phyloP scores from a whole-genome alignment of 1,140 invertebrate genomes.

The Atta cephalotes region DNA sequence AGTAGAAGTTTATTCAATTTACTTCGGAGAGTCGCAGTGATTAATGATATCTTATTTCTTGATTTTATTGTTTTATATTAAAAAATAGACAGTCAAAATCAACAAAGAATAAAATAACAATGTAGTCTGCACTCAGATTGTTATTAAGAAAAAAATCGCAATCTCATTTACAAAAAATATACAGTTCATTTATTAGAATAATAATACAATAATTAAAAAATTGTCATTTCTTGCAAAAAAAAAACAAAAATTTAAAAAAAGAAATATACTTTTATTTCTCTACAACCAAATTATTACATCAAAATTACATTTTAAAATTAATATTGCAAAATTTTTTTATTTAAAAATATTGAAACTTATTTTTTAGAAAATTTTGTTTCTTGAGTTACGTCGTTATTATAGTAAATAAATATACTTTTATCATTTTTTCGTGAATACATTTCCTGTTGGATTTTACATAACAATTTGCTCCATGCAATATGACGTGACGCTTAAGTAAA shows the following conservation, averaged over 20 bases:
- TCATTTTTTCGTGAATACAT: not conserved
- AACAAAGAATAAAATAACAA: not conserved
- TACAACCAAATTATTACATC: too few species aligned
- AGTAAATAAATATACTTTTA: not conserved
- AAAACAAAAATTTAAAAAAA: too few species aligned
- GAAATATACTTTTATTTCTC: too few species aligned
- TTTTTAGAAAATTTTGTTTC: too few species aligned
- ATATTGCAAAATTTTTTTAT: too few species aligned
- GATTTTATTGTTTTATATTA: not conserved
- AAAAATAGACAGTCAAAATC: not conserved
- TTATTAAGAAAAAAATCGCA: not conserved
- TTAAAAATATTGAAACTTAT: too few species aligned
- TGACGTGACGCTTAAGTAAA: conserved; percentile 12
- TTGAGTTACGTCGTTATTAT: too few species aligned
- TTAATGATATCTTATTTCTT: not conserved
- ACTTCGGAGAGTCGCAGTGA: not conserved
- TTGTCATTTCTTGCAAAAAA: too few species aligned
- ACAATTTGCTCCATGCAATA: not conserved
- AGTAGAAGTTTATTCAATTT: not conserved
- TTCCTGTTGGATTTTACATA: not conserved
- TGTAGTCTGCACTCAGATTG: not conserved
- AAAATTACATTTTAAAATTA: too few species aligned
- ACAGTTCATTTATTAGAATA: too few species aligned
- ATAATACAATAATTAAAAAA: too few species aligned
- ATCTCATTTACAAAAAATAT: not conserved